phyloP scores from a whole-genome alignment of 92 coral and sea anemone species.

The Micromussa lordhowensis region DNA sequence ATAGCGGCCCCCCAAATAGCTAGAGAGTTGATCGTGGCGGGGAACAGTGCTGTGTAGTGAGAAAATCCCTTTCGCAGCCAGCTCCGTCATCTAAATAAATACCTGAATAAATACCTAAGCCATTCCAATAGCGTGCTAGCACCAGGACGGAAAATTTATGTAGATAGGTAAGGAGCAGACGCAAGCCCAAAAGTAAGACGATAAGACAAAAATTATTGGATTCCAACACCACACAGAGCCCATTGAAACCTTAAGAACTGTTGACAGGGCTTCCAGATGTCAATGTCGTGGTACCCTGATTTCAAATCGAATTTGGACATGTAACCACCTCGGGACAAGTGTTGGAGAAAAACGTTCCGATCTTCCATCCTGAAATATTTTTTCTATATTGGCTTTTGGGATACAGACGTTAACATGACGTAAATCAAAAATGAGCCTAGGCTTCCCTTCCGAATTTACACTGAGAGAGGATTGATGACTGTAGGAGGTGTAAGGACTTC shows the following conservation, averaged over 20 bases:
- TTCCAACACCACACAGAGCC: too few relatives aligned
- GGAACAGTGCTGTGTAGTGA: too few relatives aligned
- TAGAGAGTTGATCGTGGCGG: too few relatives aligned
- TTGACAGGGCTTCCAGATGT: neutral
- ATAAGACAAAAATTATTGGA: too few relatives aligned
- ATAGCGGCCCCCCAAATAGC: too few relatives aligned
- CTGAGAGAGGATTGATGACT: constrained; percentile 40
- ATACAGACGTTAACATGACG: constrained; percentile 48
- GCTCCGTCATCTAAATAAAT: too few relatives aligned
- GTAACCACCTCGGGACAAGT: constrained; percentile 9
- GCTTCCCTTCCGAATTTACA: constrained; percentile 34
- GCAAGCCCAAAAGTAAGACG: too few relatives aligned
- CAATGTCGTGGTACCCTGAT: constrained; percentile 37
- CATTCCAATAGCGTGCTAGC: too few relatives aligned
- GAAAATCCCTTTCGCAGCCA: too few relatives aligned
- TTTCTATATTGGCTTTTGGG: constrained; percentile 44
- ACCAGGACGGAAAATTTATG: too few relatives aligned
- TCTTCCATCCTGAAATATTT: constrained; percentile 58
- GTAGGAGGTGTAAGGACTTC: constrained; percentile 31
- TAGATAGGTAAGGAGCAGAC: too few relatives aligned
- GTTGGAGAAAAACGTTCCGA: constrained; percentile 36
- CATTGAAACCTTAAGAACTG: constrained; percentile 43
- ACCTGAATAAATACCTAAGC: too few relatives aligned
- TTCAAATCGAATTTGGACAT: constrained; percentile 50
- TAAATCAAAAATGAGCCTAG: constrained; percentile 42